Percentiles rank a stretch among this genome's conserved stretches.
phyloP scores from a whole-genome alignment of 1,140 invertebrate species.

The Trinorchestia longiramus region DNA sequence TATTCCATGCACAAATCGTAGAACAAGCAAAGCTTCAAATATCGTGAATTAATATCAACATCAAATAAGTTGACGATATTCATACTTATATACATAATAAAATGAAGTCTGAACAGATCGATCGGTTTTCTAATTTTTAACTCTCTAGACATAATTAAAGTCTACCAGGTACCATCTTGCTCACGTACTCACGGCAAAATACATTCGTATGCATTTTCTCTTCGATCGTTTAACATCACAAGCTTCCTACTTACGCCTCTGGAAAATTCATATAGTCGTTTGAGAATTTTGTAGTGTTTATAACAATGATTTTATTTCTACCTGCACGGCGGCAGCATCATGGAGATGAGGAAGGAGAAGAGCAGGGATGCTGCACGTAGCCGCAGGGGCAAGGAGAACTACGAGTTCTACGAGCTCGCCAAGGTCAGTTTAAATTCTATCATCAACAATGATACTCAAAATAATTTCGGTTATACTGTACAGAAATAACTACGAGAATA shows the following conservation, averaged over 20 bases:
- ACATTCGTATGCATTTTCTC: too few species aligned
- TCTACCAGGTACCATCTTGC: too few species aligned
- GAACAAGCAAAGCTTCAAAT: background rate
- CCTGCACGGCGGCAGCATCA: constrained; percentile 78
- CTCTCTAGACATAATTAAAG: too few species aligned
- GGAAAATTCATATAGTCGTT: too few species aligned
- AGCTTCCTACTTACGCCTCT: too few species aligned
- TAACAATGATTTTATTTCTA: background rate
- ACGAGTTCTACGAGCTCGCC: constrained; percentile 97
- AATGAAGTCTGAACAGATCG: background rate
- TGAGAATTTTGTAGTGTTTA: background rate
- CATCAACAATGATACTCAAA: background rate
- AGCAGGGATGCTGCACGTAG: constrained; percentile 95
- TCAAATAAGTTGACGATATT: background rate
- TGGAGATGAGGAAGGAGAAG: constrained; percentile 97
- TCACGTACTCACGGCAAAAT: too few species aligned
- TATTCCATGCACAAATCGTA: background rate
- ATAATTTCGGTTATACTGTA: too few species aligned
- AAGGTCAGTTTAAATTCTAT: constrained; percentile 73
- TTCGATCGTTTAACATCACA: too few species aligned
- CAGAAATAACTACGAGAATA: too few species aligned
- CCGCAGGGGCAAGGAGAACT: constrained; percentile 96
- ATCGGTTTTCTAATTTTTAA: too few species aligned
- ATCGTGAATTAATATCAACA: background rate
- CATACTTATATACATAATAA: background rate